Base-by-base conservation (phyloP, 2,113 vertebrate genomes). In the Hipposideros armiger region DNA sequence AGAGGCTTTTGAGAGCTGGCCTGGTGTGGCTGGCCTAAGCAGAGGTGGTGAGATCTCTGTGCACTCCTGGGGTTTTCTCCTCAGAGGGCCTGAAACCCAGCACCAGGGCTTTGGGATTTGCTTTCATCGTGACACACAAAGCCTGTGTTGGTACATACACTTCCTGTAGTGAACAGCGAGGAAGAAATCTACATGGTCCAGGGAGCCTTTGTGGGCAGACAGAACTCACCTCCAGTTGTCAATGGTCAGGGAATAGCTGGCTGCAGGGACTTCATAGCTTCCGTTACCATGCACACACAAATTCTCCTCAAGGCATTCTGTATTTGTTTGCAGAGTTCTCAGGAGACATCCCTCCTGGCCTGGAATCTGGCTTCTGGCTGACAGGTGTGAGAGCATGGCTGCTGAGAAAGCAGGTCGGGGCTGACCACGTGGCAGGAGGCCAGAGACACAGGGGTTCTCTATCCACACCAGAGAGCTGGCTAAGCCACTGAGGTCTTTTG, bases 61-160 rank as follows among this genome's bases (percentile, higher is more conserved):
- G 72, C 1, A 73, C 72, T 60, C 85, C 77, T 88, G 94, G 85
- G 91, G 32, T 80, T 96, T 92, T 96, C 66, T 87, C 66, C 58
- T 87, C 40, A 70, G 60, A 91, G 82, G 20, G n/a, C 73, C 86
- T 91, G 97, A 97, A 97, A 97, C 86, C 91, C 74, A 89, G 88
- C 66, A 93, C 96, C 45, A 0, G 9, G 73, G 82, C 95, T 87
- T 50, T 86, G 86, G 73, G 73, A 73, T 73, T 58, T 54, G 47
- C 82, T 97, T 81, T 96, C 93, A 45, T 54, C 4, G 0, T 28
- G 78, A 86, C 82, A 89, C 14, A 86, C 56, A 74, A 86, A 96
- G 91, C 69, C 78, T 40, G 15, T 0, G 2, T 54, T 74, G 50
- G 70, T 82, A 52, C n/a, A 11, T 60, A 42, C 45, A 52, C 56